Percentiles rank a stretch among this genome's conserved stretches.
phyloP scores from a whole-genome alignment of 2,113 vertebrate species.

The Paedocypris sp. region DNA sequence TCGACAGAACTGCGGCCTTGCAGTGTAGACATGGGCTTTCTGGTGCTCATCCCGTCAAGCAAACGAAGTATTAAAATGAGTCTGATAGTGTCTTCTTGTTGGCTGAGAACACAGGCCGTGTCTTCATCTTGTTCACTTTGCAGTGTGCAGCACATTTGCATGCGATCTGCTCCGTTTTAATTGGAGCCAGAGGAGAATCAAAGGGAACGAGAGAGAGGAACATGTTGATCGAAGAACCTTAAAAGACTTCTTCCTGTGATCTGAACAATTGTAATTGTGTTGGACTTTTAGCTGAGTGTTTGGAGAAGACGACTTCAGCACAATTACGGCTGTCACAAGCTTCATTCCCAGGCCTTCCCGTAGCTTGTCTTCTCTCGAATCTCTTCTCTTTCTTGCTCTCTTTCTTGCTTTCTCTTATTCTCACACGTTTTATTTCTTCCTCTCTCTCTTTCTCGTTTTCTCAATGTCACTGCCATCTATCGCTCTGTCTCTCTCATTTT shows the following conservation, averaged over 20 bases:
- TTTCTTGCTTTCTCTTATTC: neutral
- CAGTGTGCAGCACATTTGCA: neutral
- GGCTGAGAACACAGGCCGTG: constrained; percentile 1
- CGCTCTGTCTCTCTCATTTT: too few species aligned
- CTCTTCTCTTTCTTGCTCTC: neutral
- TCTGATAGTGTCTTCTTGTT: constrained; percentile 13
- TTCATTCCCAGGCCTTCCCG: constrained; percentile 28
- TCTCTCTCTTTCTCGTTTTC: constrained; percentile 8
- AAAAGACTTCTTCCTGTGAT: constrained; percentile 43
- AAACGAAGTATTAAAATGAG: constrained; percentile 11
- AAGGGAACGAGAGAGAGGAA: constrained; percentile 27
- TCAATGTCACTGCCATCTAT: constrained; percentile 23
- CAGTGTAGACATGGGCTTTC: constrained; percentile 17
- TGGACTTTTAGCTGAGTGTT: constrained; percentile 42
- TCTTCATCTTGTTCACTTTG: constrained; percentile 43
- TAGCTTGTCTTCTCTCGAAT: neutral
- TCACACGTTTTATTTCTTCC: neutral
- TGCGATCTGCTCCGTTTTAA: constrained; percentile 44
- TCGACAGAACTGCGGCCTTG: constrained; percentile 14
- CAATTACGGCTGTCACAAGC: constrained; percentile 39
- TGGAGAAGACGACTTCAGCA: constrained; percentile 36
- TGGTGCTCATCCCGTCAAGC: constrained; percentile 11
- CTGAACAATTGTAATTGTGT: constrained; percentile 47
- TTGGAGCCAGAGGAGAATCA: constrained; percentile 45
- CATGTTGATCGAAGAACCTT: constrained; percentile 12